Evolutionary conservation across 2,888 invertebrate genomes (phyloP), one percentile per base, ranked within the genome.

Genomic region (Heteromurus nitidus): DNA sequence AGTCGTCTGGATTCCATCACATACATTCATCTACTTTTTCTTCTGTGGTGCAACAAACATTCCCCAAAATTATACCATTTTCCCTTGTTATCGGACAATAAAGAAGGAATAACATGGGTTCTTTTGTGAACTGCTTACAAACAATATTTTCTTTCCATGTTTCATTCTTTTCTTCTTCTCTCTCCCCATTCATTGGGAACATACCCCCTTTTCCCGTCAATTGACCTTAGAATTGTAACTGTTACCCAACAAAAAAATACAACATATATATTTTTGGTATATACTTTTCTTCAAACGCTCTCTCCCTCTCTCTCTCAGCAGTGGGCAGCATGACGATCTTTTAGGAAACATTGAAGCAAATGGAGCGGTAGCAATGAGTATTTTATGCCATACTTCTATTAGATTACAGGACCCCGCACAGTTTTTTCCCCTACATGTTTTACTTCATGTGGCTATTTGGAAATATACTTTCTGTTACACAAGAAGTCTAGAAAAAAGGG

Each of bases 1-100:
- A n/a, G n/a, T n/a, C n/a, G n/a, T n/a, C n/a, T n/a, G n/a, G n/a
- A n/a, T n/a, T n/a, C n/a, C n/a, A n/a, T n/a, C n/a, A n/a, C n/a
- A n/a, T n/a, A n/a, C n/a, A n/a, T n/a, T n/a, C 72, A 80, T 80
- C n/a, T n/a, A n/a, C n/a, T n/a, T n/a, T n/a, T 80, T 80, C 30
- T 80, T 77, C n/a, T 80, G 80, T 58, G 80, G 80, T 73, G 72
- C 80, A 80, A 72, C 72, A 73, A 72, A 80, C 80, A 80, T 80
- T 80, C 67, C 76, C 80, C 31, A 73, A 79, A 58, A 80, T 80
- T 80, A 80, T 67, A 72, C 73, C 72, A 80, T 72, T 80, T 58
- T 80, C 72, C 60, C 80, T 80, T 72, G 80, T 80, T 80, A 80
- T 65, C 72, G 42, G 65, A 73, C 77, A 69, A 77, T 77, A 77